A percentile compares a stretch with the other conserved stretches of the same genome.
phyloP scores from a whole-genome alignment of 1,140 invertebrate species.

The Rhyacophila brunnea region DNA sequence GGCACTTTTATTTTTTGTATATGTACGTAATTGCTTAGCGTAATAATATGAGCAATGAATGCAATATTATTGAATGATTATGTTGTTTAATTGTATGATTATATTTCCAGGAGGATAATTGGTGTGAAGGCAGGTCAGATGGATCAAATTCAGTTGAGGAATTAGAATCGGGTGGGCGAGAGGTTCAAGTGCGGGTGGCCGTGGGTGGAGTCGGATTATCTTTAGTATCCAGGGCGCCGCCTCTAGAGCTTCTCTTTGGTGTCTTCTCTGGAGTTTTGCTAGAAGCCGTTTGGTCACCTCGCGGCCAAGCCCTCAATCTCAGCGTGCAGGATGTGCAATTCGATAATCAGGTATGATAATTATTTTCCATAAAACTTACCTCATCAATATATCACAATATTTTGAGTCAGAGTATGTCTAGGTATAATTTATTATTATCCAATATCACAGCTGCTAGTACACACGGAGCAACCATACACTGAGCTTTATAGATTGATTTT shows the following conservation, averaged over 20 bases:
- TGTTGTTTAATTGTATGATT: constrained; percentile 1
- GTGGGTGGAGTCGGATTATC: constrained; percentile 81
- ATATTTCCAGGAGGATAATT: constrained; percentile 20
- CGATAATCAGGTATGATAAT: constrained; percentile 79
- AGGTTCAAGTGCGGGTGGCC: constrained; percentile 62
- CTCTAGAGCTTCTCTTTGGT: constrained; percentile 86
- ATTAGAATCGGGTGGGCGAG: constrained; percentile 35
- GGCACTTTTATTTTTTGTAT: too few species aligned
- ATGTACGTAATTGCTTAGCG: too few species aligned
- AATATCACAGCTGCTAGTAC: too few species aligned
- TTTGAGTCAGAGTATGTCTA: too few species aligned
- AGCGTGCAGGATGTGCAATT: constrained; percentile 82
- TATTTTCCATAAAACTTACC: too few species aligned
- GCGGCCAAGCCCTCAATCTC: constrained; percentile 65
- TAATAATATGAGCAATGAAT: too few species aligned
- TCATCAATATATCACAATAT: too few species aligned
- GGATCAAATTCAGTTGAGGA: constrained; percentile 16
- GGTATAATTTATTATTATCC: too few species aligned
- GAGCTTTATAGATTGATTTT: too few species aligned
- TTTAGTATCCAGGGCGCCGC: constrained; percentile 71
- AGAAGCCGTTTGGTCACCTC: constrained; percentile 59
- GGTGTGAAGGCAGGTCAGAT: constrained; percentile 31
- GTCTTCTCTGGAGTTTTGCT: constrained; percentile 71
- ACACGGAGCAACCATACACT: too few species aligned
- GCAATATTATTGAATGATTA: too few species aligned